A percentile compares a stretch with the other conserved stretches of the same genome.
These are phyloP conservation scores for Rapana venosa DNA, from an alignment of 2,888 invertebrate genomes.

Conservation along the genomic window DNA sequence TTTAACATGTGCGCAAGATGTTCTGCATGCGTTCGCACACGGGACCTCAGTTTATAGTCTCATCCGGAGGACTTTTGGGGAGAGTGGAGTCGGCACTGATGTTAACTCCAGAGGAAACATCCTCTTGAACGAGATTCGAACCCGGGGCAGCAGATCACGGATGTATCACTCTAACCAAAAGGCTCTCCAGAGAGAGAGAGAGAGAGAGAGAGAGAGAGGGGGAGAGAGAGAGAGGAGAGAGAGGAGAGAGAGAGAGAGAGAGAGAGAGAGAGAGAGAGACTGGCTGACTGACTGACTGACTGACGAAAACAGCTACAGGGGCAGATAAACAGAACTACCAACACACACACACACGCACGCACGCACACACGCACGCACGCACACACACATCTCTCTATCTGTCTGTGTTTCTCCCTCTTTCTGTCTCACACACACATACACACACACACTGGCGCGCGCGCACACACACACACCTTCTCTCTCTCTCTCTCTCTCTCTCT, in stretches of 20 bases:
- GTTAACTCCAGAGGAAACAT: too few species aligned
- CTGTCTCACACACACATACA: background rate
- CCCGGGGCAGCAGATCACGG: too few species aligned
- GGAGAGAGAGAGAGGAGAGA: background rate
- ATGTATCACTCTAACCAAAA: too few species aligned
- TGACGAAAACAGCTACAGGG: background rate
- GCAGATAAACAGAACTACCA: background rate
- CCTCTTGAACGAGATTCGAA: too few species aligned
- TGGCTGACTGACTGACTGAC: background rate
- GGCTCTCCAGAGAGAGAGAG: slow-evolving; percentile 17
- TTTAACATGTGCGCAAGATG: too few species aligned
- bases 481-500: too few species aligned
- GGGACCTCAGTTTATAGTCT: too few species aligned
- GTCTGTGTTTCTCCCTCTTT: background rate
- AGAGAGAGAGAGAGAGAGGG: slow-evolving; percentile 13
- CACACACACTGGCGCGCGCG: too few species aligned
- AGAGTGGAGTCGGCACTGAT: too few species aligned
- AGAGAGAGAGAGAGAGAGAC: slow-evolving; percentile 14
- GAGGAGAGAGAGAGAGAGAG: slow-evolving; percentile 21
- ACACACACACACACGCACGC: slow-evolving; percentile 10
- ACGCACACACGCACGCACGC: background rate
- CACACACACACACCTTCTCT: background rate
- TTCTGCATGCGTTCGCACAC: too few species aligned
- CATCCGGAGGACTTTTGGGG: too few species aligned
- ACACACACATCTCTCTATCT: slow-evolving; percentile 7